phyloP scores from a whole-genome alignment of 2,888 invertebrate genomes.

The Patella pellucida region DNA sequence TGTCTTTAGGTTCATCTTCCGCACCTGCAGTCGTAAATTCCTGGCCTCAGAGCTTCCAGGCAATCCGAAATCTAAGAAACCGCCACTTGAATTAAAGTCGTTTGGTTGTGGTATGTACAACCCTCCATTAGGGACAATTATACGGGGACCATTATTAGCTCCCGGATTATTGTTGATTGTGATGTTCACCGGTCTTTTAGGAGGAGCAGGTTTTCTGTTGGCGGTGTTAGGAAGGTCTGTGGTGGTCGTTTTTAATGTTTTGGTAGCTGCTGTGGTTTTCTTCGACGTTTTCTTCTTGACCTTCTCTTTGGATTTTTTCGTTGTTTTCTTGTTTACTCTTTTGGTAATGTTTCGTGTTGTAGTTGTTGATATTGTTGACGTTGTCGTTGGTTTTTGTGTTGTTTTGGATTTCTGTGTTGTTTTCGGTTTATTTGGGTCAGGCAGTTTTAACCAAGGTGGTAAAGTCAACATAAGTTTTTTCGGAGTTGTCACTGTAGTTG shows the following conservation, averaged over 20 bases:
- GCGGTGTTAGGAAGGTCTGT: not conserved
- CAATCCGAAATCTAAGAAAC: slow-evolving; percentile 17
- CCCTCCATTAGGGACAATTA: slow-evolving; percentile 32
- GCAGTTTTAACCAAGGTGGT: not conserved
- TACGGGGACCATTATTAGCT: slow-evolving; percentile 30
- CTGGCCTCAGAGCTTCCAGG: slow-evolving; percentile 18
- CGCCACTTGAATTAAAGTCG: slow-evolving; percentile 8
- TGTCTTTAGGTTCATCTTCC: slow-evolving; percentile 24
- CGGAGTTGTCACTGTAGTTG: not conserved
- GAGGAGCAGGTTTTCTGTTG: not conserved
- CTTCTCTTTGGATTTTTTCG: not conserved
- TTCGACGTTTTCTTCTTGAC: not conserved
- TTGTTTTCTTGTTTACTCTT: not conserved
- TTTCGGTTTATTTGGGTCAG: not conserved
- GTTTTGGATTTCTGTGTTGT: slow-evolving; percentile 13
- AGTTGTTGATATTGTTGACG: not conserved
- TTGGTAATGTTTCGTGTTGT: not conserved
- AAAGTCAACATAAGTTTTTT: not conserved
- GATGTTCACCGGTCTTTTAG: not conserved
- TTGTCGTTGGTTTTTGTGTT: not conserved
- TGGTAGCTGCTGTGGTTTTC: not conserved
- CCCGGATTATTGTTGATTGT: not conserved
- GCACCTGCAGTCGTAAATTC: slow-evolving; percentile 22
- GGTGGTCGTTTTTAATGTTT: not conserved
- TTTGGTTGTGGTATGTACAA: slow-evolving; percentile 29